Evolutionary conservation across 2,797 vertebrate genomes (phyloP).

Genomic region (Sebastes umbrosus): DNA sequence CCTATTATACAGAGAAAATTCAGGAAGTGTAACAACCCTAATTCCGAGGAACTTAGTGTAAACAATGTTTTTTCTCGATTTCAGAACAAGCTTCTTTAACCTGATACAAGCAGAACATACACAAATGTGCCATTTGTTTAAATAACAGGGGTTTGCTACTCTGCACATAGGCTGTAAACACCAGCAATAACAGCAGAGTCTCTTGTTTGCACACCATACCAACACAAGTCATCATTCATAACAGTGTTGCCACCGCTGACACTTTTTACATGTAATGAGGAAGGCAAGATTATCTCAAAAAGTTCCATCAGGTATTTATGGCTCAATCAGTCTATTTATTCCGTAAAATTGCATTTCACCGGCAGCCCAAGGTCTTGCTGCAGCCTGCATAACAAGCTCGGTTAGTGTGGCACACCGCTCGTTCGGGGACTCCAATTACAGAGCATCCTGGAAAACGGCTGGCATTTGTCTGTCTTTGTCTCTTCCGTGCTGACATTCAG

Average conservation of each 20-base stretch:
- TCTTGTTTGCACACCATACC: neutral
- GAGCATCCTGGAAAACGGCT: slow-evolving; percentile 53
- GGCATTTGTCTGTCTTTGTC: slow-evolving; percentile 64
- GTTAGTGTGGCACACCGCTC: slow-evolving; percentile 46
- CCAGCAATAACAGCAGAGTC: neutral
- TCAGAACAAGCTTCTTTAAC: neutral
- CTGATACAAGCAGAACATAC: neutral
- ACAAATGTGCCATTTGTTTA: neutral
- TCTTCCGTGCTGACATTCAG: slow-evolving; percentile 61
- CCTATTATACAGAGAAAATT: neutral
- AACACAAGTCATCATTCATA: slow-evolving; percentile 3
- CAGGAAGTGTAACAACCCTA: neutral
- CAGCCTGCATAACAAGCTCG: slow-evolving; percentile 52
- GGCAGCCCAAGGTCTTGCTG: slow-evolving; percentile 39
- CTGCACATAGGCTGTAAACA: neutral
- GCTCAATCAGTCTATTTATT: slow-evolving; percentile 57
- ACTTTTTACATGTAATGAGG: slow-evolving; percentile 37
- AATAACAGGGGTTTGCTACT: neutral
- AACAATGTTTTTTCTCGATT: neutral
- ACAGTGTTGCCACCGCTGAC: neutral
- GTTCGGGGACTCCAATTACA: slow-evolving; percentile 74
- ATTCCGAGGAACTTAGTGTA: neutral
- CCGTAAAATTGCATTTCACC: slow-evolving; percentile 53
- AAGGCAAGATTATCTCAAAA: slow-evolving; percentile 31
- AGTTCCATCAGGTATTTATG: slow-evolving; percentile 49